These are phyloP conservation scores for Helicoverpa armigera DNA, from an alignment of 1,140 invertebrate species.

Conservation along the genomic window DNA sequence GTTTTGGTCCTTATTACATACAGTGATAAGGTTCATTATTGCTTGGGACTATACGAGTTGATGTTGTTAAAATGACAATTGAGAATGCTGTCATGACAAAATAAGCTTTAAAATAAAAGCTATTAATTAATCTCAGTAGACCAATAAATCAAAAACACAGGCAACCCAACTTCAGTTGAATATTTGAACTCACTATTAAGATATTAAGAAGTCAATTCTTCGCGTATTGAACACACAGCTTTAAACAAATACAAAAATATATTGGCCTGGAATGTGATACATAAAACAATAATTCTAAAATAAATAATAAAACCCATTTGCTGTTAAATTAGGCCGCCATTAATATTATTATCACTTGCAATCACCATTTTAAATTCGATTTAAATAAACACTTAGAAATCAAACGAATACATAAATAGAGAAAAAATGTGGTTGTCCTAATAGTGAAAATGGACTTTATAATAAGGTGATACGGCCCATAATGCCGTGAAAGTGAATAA, in stretches of 20 bases:
- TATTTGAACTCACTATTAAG: no score
- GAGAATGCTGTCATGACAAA: no score
- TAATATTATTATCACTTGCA: slow-evolving; percentile 31
- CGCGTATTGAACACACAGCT: neutral
- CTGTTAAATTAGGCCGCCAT: slow-evolving; percentile 22
- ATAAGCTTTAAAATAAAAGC: no score
- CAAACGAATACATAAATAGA: slow-evolving; percentile 29
- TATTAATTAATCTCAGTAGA: neutral
- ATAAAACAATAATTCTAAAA: slow-evolving; percentile 47
- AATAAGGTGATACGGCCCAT: slow-evolving; percentile 1
- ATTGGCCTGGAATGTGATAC: slow-evolving; percentile 50
- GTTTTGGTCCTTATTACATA: no score
- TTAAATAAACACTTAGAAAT: slow-evolving; percentile 36
- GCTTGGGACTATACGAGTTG: no score
- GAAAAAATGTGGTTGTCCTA: slow-evolving; percentile 23
- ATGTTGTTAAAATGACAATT: no score
- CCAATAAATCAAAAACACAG: neutral
- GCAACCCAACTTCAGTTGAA: no score
- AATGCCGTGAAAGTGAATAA: neutral
- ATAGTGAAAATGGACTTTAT: slow-evolving; percentile 37
- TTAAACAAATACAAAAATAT: slow-evolving; percentile 49
- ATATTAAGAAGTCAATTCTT: neutral
- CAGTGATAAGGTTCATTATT: no score
- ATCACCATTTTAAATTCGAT: slow-evolving; percentile 24
- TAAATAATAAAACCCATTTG: slow-evolving; percentile 25